Percentiles rank a stretch among this genome's conserved stretches.
These are phyloP conservation scores for Poeciliopsis turneri DNA, from an alignment of 2,797 vertebrate genomes.

Conservation along the genomic window DNA sequence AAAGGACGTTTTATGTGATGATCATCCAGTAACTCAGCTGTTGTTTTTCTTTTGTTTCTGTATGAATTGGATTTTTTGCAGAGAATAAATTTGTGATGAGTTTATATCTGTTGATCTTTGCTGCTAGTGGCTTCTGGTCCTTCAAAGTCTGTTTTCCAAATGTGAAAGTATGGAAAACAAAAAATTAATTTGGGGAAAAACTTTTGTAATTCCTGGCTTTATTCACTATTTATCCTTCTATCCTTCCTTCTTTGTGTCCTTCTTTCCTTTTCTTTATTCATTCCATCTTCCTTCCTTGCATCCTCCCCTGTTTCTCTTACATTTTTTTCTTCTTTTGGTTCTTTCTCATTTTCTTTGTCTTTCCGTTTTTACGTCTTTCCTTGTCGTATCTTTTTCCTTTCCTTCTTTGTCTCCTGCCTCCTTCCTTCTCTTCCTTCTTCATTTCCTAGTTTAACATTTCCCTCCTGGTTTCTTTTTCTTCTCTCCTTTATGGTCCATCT, in stretches of 20 bases:
- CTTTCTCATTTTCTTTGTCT: not conserved
- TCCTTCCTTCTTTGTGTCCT: not conserved
- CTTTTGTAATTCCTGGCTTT: not conserved
- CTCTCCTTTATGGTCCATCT: not conserved
- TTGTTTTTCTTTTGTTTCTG: constrained; percentile 9
- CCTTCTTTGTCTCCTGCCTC: not conserved
- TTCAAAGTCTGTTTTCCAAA: not conserved
- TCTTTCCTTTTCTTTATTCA: not conserved
- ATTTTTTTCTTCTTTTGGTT: not conserved
- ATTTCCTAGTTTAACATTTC: not conserved
- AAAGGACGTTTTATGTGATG: not conserved
- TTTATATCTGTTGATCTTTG: not conserved
- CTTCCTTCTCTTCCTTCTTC: not conserved
- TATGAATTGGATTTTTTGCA: not conserved
- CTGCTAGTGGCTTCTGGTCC: not conserved
- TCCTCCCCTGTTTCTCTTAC: not conserved
- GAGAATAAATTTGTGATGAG: not conserved
- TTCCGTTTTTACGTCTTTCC: not conserved
- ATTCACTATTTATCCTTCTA: not conserved
- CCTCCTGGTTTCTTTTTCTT: not conserved
- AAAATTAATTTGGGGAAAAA: not conserved
- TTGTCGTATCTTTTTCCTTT: not conserved
- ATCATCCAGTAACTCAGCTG: constrained; percentile 22
- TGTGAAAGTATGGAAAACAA: not conserved
- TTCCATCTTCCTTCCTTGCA: not conserved